Evolutionary conservation across 2,888 invertebrate genomes (phyloP).

Genomic region (Cryptosula pallasiana): DNA sequence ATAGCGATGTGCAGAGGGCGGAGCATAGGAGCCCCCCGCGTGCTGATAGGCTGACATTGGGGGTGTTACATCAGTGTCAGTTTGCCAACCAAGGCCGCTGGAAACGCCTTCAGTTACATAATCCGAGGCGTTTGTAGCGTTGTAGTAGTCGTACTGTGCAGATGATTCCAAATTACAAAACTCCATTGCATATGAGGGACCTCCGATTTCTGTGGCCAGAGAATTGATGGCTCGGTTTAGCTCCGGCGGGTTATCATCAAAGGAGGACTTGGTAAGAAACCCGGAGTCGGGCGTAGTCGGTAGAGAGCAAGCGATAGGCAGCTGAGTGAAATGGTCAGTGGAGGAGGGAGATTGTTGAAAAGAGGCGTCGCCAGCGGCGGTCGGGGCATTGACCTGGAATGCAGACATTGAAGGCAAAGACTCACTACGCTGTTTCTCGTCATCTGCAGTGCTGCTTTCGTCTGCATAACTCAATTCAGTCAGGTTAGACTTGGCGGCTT

Average conservation of each 20-base stretch:
- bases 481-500: neutral
- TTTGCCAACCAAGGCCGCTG: neutral
- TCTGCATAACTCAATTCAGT: neutral
- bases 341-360: neutral
- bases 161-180: slow-evolving; percentile 16
- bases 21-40: neutral
- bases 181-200: slow-evolving; percentile 19
- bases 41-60: neutral
- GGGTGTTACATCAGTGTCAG: neutral
- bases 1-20: neutral
- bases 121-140: neutral
- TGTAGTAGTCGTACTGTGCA: neutral
- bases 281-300: neutral
- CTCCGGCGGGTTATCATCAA: neutral
- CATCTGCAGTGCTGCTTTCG: neutral
- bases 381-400: neutral
- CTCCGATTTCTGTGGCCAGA: neutral
- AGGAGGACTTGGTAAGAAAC: neutral
- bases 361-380: neutral
- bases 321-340: neutral
- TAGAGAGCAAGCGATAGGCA: slow-evolving; percentile 14
- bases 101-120: neutral
- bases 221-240: slow-evolving; percentile 17
- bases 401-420: slow-evolving; percentile 9
- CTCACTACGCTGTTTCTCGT: neutral